Base-by-base conservation (phyloP, 2,888 invertebrate genomes). In the Spodoptera exigua region DNA sequence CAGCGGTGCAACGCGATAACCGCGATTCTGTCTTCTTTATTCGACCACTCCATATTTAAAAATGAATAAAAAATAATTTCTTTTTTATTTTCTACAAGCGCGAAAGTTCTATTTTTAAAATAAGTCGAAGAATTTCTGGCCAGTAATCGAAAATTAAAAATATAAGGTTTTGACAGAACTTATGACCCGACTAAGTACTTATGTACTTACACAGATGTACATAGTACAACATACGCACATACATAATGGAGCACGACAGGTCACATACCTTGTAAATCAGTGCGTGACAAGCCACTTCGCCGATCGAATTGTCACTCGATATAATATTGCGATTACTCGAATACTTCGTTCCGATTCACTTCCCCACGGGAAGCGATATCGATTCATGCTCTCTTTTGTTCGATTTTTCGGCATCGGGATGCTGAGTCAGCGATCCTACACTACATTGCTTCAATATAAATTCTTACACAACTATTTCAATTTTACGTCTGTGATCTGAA, bases 271-370 rank as follows among this genome's bases (percentile, higher is more conserved):
- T 79, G 82, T 77, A 85, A 88, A 87, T 80, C 82, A 81, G 89
- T 82, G 87, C 88, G 81, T 84, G 86, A 82, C 86, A 77, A 66
- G 75, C 61, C 70, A 74, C 79, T 79, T 75, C 78, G 70, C 80
- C 69, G 78, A 82, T 80, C 82, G 78, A 76, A 82, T 81, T 82
- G 84, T 79, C 80, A 84, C 73, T 81, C 69, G 83, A 85, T 85
- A 86, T 76, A 73, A 76, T 69, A 69, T 74, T 79, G 76, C 80
- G 57, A 77, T 79, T 80, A 68, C 75, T 79, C 71, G 81, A 85
- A 87, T 88, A 82, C 69, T 85, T 84, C 83, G 89, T 88, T 87
- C 80, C 87, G 83, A 80, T 69, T 77, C 82, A 85, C 78, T 84
- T 80, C 75, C 61, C 72, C 62, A 54, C 64, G 72, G 66, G 80